Conservation (phyloP, 2,797 vertebrate genomes). For the Chaenodraco wilsoni region DNA sequence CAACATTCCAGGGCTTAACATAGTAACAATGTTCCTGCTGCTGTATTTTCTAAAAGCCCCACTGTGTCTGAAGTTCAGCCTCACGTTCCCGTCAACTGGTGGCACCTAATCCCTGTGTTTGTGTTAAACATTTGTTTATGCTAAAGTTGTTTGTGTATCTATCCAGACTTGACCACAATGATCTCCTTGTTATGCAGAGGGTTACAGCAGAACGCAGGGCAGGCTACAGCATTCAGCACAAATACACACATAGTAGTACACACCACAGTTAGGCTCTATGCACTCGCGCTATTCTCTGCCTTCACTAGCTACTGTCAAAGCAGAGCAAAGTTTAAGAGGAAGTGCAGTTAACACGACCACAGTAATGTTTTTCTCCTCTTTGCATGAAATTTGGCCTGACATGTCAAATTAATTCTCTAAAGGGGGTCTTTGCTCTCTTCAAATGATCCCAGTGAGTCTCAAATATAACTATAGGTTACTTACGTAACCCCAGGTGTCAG, state of each 20-base stretch:
- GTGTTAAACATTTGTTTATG: slow-evolving; percentile 31
- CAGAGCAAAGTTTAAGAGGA: slow-evolving; percentile 60
- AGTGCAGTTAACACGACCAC: slow-evolving; percentile 46
- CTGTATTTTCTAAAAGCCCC: background rate
- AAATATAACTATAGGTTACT: background rate
- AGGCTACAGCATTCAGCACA: slow-evolving; percentile 14
- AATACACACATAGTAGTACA: slow-evolving; percentile 3
- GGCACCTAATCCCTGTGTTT: background rate
- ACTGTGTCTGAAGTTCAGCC: background rate
- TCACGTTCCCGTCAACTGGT: background rate
- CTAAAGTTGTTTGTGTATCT: slow-evolving; percentile 3
- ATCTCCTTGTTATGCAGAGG: slow-evolving; percentile 26
- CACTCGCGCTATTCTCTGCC: slow-evolving; percentile 13
- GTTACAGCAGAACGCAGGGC: slow-evolving; percentile 24
- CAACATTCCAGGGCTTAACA: background rate
- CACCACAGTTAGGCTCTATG: slow-evolving; percentile 23
- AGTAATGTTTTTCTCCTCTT: slow-evolving; percentile 19
- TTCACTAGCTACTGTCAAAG: slow-evolving; percentile 22
- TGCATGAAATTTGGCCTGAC: slow-evolving; percentile 8
- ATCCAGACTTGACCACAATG: slow-evolving; percentile 41
- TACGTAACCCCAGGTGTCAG: too few species aligned
- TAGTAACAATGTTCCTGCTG: background rate
- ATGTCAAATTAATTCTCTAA: background rate
- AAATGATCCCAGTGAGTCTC: background rate
- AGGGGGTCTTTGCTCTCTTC: background rate